Percentiles rank a stretch among this genome's conserved stretches.
phyloP scores from a whole-genome alignment of 2,888 invertebrate species.

The Heliconius charithonia region DNA sequence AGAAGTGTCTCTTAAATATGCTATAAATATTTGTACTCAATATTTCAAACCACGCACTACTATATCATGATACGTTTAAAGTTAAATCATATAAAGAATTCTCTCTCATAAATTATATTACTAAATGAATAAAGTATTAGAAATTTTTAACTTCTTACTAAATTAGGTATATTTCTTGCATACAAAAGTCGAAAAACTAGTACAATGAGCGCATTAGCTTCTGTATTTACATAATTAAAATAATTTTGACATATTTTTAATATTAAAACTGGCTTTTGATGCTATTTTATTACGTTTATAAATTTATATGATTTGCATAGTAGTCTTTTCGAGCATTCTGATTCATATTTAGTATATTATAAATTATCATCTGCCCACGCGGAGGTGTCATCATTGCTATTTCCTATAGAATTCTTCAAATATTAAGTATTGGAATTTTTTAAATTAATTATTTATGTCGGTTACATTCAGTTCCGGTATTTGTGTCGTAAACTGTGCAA shows the following conservation, averaged over 20 bases:
- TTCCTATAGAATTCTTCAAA: conserved; percentile 42
- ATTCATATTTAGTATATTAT: conserved; percentile 42
- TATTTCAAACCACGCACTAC: conserved; percentile 12
- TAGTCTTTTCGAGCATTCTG: conserved; percentile 44
- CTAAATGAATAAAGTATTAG: neutral
- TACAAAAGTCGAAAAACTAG: conserved; percentile 22
- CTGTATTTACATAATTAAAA: conserved; percentile 46
- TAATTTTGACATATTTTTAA: conserved; percentile 38
- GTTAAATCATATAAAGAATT: conserved; percentile 4
- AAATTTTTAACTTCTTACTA: conserved; percentile 28
- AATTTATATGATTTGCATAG: conserved; percentile 45
- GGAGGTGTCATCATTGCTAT: conserved; percentile 45
- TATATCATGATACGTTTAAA: conserved; percentile 16
- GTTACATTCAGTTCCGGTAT: conserved; percentile 36
- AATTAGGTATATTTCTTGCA: conserved; percentile 18
- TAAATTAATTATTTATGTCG: conserved; percentile 39
- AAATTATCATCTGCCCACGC: conserved; percentile 43
- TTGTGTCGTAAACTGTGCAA: conserved; percentile 27
- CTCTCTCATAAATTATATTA: conserved; percentile 12
- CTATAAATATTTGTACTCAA: conserved; percentile 28
- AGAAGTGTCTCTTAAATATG: conserved; percentile 25
- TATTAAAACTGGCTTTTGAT: conserved; percentile 35
- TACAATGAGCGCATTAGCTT: conserved; percentile 36
- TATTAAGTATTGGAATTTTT: conserved; percentile 36
- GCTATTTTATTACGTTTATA: conserved; percentile 44